Evolutionary conservation across 2,888 invertebrate genomes (phyloP), one percentile per base, ranked within the genome.

Genomic region (Biston betularia): DNA sequence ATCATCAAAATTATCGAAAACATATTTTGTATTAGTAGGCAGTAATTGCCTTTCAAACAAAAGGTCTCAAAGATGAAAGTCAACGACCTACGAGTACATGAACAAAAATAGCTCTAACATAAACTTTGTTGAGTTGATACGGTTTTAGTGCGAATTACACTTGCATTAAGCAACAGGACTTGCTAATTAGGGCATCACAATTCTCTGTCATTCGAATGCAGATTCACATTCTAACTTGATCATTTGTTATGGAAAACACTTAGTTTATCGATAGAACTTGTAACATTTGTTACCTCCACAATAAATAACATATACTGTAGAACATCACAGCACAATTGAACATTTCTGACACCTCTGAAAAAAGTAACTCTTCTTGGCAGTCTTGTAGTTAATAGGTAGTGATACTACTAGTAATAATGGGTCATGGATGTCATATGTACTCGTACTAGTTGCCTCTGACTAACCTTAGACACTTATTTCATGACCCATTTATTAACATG

Each of bases 181-280:
- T 34, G 53, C 80, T 88, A 88, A 89, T 84, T 85, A 77, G 70
- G 65, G 66, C 76, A 73, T 84, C 86, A 86, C 82, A 81, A 74
- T 64, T 72, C 81, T 75, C 78, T 75, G 70, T 69, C 34, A 61
- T 61, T 24, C 46, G 15, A 35, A 34, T 40, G 10, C 52, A 38
- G 52, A 38, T 38, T 53, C 52, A 53, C 11, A 14, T 52, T 50
- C 3, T 14, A 38, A 38, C 14, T 38, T 14, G 52, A 6, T 33
- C 15, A 38, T 53, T 38, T 14, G 38, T 38, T 53, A 11, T 42
- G 45, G 6, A 45, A 45, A 45, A 14, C 45, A 14, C 14, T 5
- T 14, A 5, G 12, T 6, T n/a, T 38, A 6, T 3, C 24, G 24
- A 44, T n/a, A 45, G 12, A n/a, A 45, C n/a, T 45, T n/a, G 0